These are phyloP conservation scores for Lasioglossum baleicum DNA, from an alignment of 1,140 invertebrate species.

Conservation along the genomic window DNA sequence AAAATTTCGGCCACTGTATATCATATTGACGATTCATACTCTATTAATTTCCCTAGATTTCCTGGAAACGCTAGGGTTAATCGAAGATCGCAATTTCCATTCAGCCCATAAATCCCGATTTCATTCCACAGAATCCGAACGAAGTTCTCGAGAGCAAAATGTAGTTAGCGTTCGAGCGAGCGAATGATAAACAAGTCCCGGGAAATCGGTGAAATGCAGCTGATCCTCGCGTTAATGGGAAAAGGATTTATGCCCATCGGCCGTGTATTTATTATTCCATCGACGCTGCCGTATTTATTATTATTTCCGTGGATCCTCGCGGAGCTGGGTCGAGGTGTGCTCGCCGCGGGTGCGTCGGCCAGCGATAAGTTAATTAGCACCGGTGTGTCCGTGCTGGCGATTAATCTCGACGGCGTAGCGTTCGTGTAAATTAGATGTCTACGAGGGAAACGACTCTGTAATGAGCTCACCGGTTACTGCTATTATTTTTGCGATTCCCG, in stretches of 20 bases:
- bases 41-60: too few species aligned
- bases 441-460: constrained; percentile 5
- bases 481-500: background rate
- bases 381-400: constrained; percentile 29
- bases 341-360: constrained; percentile 21
- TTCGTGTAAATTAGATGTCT: constrained; percentile 47
- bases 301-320: constrained; percentile 23
- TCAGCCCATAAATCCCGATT: constrained; percentile 23
- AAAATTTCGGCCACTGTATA: too few species aligned
- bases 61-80: background rate
- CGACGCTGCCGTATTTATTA: constrained; percentile 32
- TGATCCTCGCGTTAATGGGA: constrained; percentile 40
- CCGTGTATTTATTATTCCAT: constrained; percentile 44
- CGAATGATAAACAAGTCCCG: constrained; percentile 42
- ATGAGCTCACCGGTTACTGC: background rate
- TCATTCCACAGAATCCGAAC: constrained; percentile 36
- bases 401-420: constrained; percentile 45
- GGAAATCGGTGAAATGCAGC: constrained; percentile 52
- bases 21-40: too few species aligned
- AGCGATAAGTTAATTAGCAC: constrained; percentile 57
- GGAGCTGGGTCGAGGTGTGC: too few species aligned
- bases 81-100: constrained; percentile 11
- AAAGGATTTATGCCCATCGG: constrained; percentile 47
- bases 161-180: constrained; percentile 2
- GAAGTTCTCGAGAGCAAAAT: background rate